Base-by-base conservation (phyloP, 2,797 vertebrate genomes). In the Notolabrus celidotus region DNA sequence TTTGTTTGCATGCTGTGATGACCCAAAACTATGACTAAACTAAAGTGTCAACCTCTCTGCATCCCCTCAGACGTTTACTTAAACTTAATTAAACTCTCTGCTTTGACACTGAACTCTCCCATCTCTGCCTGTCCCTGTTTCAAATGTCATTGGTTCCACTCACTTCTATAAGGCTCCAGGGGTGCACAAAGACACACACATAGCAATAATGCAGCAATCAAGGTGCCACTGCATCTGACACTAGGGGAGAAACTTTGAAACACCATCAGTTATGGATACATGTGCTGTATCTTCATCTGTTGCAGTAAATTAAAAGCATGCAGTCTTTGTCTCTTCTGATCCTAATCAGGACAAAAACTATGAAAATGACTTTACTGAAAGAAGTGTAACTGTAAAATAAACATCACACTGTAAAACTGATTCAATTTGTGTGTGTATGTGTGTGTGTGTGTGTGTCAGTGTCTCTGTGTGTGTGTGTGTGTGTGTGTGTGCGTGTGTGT, bases 31-130 rank as follows among this genome's bases (percentile, higher is more conserved):
- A 20, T 4, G 8, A 52, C 45, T 59, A 20, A 76, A 71, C 53
- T 62, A 43, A 16, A 17, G 17, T 55, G 16, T 69, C 43, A 47
- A 49, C 57, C 45, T 16, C 53, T 15, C 19, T 22, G 9, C 27
- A 5, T 59, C 54, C 49, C 41, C 17, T 54, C 60, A 67, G 54
- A 73, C 42, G 36, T 50, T 29, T 27, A n/a, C 27, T 77, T 51
- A 50, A 59, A 67, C 45, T 47, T 46, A 67, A 77, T 77, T 72
- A 72, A 70, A 81, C 46, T 53, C 52, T 60, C 57, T 71, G 56
- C 45, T 70, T 59, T 61, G 55, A 66, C 56, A 39, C 55, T 58
- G 56, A 82, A 67, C 55, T 51, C 39, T 39, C n/a, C 38, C 38
- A 39, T 67, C 38, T 43, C 12, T 57, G 33, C 57, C 33, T 53